Percentiles rank a stretch among this genome's conserved stretches.
phyloP scores from a whole-genome alignment of 1,140 invertebrate species.

The Marisa cornuarietis region DNA sequence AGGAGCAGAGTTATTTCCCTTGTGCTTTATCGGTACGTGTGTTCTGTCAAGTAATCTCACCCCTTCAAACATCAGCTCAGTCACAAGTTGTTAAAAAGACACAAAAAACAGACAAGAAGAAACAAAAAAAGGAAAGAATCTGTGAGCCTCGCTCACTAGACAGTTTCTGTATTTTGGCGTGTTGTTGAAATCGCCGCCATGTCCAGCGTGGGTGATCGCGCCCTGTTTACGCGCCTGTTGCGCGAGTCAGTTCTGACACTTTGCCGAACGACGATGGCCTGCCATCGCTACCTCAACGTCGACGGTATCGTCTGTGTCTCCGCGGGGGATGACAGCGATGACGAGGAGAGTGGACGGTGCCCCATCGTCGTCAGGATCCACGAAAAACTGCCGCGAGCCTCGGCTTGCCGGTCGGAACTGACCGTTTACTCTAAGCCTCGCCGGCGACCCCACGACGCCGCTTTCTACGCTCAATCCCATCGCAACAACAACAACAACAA shows the following conservation, averaged over 20 bases:
- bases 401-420: not conserved
- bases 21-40: no score
- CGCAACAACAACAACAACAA: not conserved
- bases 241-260: slow-evolving; percentile 52
- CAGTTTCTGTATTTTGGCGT: no score
- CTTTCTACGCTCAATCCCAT: slow-evolving; percentile 2
- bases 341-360: slow-evolving; percentile 41
- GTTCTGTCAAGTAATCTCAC: no score
- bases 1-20: no score
- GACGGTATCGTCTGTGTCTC: slow-evolving; percentile 57
- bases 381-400: slow-evolving; percentile 34
- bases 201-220: slow-evolving; percentile 34
- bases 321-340: slow-evolving; percentile 41
- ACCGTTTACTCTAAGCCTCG: slow-evolving; percentile 5
- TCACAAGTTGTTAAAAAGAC: no score
- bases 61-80: no score
- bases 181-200: not conserved
- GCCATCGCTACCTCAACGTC: slow-evolving; percentile 39
- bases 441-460: slow-evolving; percentile 1
- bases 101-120: no score
- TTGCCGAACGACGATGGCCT: slow-evolving; percentile 47
- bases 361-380: slow-evolving; percentile 55
- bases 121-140: no score
- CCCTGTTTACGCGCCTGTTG: slow-evolving; percentile 42
- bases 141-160: no score